A percentile compares a stretch with the other conserved stretches of the same genome.
These are phyloP conservation scores for Pristis pectinata DNA, from an alignment of 2,797 vertebrate genomes.

Conservation along the genomic window DNA sequence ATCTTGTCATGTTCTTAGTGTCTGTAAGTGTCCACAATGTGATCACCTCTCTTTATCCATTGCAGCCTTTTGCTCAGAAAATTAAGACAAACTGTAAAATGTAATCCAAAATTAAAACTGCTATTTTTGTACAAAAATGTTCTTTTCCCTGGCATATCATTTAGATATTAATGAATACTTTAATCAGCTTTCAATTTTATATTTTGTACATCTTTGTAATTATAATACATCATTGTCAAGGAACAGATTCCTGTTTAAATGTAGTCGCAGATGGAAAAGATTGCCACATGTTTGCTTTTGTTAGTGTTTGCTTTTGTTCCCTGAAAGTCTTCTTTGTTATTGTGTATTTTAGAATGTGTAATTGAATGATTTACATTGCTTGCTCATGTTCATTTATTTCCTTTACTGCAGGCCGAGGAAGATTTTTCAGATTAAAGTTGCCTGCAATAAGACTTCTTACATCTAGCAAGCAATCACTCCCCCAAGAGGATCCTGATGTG, in stretches of 20 bases:
- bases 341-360: neutral
- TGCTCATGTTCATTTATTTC: slow-evolving; percentile 39
- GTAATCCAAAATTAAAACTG: neutral
- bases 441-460: slow-evolving; percentile 82
- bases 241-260: neutral
- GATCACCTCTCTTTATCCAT: neutral
- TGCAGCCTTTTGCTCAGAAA: neutral
- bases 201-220: neutral
- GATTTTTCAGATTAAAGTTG: slow-evolving; percentile 86
- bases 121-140: neutral
- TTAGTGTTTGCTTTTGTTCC: neutral
- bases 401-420: slow-evolving; percentile 61
- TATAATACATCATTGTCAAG: neutral
- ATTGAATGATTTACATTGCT: neutral
- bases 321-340: neutral
- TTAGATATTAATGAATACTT: neutral
- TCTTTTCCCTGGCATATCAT: neutral
- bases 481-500: slow-evolving; percentile 89
- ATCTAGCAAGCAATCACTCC: slow-evolving; percentile 87
- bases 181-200: neutral
- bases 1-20: neutral
- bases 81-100: neutral
- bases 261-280: neutral
- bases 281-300: neutral
- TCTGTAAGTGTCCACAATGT: neutral